A percentile compares a stretch with the other conserved stretches of the same genome.
phyloP scores from a whole-genome alignment of 2,888 invertebrate species.

The Seira musarum region DNA sequence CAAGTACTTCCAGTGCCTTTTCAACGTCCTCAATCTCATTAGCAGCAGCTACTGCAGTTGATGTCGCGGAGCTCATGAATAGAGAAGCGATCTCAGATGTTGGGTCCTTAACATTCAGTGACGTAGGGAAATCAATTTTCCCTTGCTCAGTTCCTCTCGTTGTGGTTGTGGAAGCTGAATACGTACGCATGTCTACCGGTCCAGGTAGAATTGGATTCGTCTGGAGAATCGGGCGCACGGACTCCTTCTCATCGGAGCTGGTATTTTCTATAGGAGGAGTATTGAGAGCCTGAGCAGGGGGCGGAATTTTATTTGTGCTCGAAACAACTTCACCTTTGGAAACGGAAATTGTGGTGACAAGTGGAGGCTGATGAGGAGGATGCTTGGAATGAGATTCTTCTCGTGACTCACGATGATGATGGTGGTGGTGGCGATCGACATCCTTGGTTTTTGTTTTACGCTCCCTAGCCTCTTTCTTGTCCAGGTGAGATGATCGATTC shows the following conservation, averaged over 20 bases:
- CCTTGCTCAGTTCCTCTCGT: neutral
- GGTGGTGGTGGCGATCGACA: constrained; percentile 1
- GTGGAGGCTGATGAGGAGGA: neutral
- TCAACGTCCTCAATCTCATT: constrained; percentile 79
- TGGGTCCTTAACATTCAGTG: constrained; percentile 50
- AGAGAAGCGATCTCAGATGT: constrained; percentile 61
- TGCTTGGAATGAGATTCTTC: neutral
- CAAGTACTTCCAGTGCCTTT: constrained; percentile 79
- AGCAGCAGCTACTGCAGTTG: constrained; percentile 42
- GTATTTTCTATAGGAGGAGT: neutral
- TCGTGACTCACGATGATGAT: neutral
- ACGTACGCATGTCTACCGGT: constrained; percentile 92
- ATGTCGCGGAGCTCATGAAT: constrained; percentile 38
- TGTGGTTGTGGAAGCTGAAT: constrained; percentile 71
- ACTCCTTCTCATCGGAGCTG: too few relatives aligned
- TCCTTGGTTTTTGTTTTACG: constrained; percentile 17
- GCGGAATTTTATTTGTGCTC: neutral
- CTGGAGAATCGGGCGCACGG: constrained; percentile 68
- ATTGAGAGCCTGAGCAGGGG: neutral
- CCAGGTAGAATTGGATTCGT: constrained; percentile 79
- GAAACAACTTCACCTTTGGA: neutral
- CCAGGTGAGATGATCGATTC: neutral
- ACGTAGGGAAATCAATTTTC: constrained; percentile 51
- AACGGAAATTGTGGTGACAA: neutral
- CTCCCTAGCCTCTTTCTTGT: neutral